Evolutionary conservation across 2,113 vertebrate genomes (phyloP).

Genomic region (Azemiops feae): DNA sequence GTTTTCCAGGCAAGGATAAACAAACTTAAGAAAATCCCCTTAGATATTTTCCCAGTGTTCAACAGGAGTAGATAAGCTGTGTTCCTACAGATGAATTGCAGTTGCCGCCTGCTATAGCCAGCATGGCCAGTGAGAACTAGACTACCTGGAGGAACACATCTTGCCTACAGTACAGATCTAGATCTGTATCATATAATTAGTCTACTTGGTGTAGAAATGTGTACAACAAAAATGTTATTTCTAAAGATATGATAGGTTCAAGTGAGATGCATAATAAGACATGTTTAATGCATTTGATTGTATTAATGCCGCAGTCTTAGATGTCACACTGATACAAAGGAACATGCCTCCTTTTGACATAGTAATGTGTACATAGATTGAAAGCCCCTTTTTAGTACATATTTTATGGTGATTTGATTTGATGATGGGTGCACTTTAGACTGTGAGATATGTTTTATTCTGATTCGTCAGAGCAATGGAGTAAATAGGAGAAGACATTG

Average conservation of each 20-base stretch:
- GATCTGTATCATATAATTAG: no score
- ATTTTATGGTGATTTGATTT: conserved; percentile 51
- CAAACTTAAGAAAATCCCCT: no score
- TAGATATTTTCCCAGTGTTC: no score
- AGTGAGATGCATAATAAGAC: neutral
- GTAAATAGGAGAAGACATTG: neutral
- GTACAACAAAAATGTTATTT: no score
- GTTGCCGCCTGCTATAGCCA: no score
- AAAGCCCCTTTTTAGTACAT: conserved; percentile 5
- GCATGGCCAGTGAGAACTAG: no score
- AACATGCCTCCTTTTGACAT: neutral
- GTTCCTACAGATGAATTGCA: no score
- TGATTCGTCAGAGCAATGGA: conserved; percentile 46
- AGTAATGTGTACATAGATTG: neutral
- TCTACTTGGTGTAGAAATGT: no score
- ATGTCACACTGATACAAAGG: neutral
- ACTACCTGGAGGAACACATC: no score
- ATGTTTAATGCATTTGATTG: conserved; percentile 8
- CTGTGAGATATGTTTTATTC: conserved; percentile 58
- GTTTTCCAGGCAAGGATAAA: no score
- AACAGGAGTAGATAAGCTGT: no score
- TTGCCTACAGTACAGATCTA: no score
- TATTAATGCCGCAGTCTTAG: neutral
- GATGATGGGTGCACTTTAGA: conserved; percentile 53
- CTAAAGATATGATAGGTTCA: neutral